phyloP scores from a whole-genome alignment of 2,113 vertebrate species.

The Catharus minimus region DNA sequence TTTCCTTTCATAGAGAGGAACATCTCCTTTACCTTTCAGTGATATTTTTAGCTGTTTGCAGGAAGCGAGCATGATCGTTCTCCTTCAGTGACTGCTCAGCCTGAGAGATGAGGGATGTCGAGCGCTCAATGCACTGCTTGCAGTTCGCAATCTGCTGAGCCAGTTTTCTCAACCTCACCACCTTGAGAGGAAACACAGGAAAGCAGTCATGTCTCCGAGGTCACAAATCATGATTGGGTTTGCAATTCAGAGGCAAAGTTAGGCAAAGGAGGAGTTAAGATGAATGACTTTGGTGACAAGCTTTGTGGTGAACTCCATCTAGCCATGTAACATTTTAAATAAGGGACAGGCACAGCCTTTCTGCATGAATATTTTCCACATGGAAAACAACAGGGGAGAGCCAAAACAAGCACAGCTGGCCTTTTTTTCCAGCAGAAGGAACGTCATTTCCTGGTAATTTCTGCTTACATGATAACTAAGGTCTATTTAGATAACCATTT shows the following conservation, averaged over 20 bases:
- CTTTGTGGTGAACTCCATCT: not conserved
- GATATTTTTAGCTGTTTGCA: constrained; percentile 94
- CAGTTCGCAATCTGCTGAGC: constrained; percentile 96
- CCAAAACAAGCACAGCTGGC: constrained; percentile 81
- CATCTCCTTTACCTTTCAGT: constrained; percentile 85
- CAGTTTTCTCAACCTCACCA: constrained; percentile 91
- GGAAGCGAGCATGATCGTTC: constrained; percentile 90
- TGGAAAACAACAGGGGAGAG: constrained; percentile 57
- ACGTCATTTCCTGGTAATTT: constrained; percentile 75
- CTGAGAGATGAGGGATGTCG: constrained; percentile 93
- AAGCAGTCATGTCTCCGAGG: not conserved
- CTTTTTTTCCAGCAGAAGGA: constrained; percentile 61
- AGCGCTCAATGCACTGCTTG: constrained; percentile 96
- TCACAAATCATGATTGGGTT: not conserved
- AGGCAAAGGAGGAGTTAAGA: constrained; percentile 15
- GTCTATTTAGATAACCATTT: constrained; percentile 73
- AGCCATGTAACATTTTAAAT: constrained; percentile 50
- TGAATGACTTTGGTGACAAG: not conserved
- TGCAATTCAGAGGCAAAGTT: not conserved
- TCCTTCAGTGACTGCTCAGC: constrained; percentile 95
- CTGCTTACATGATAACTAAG: constrained; percentile 69
- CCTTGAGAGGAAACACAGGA: constrained; percentile 71
- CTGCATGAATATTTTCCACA: constrained; percentile 69
- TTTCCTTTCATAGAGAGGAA: not conserved
- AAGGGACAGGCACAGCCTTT: constrained; percentile 47